Conservation (phyloP, 1,140 invertebrate species). For the Babylonia areolata region DNA sequence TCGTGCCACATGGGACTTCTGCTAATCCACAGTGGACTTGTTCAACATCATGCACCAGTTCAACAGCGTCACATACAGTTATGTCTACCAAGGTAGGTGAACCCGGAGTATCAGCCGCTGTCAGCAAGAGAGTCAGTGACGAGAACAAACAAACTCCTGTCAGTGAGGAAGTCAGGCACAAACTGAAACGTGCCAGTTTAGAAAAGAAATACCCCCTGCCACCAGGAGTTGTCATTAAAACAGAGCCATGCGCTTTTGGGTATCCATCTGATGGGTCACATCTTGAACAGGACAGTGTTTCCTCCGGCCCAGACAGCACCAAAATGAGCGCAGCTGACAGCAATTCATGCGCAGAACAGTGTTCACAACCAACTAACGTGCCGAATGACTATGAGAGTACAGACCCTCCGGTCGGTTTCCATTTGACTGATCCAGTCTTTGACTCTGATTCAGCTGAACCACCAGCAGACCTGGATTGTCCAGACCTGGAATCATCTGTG, state of each 20-base stretch:
- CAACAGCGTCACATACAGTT: not conserved
- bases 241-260: conserved; percentile 32
- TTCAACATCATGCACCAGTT: too few species aligned
- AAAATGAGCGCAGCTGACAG: not conserved
- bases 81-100: not conserved
- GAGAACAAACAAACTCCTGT: too few species aligned
- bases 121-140: too few species aligned
- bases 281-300: not conserved
- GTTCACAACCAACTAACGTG: not conserved
- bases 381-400: not conserved
- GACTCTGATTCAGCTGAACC: not conserved
- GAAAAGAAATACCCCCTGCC: conserved; percentile 43
- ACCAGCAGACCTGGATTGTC: not conserved
- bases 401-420: not conserved
- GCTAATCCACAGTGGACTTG: too few species aligned
- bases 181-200: conserved; percentile 21
- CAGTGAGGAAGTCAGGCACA: too few species aligned
- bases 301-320: not conserved
- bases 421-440: not conserved
- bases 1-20: too few species aligned
- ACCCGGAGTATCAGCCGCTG: too few species aligned
- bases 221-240: conserved; percentile 44
- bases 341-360: not conserved
- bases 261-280: conserved; percentile 8
- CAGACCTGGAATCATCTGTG: not conserved